Evolutionary conservation across 2,113 vertebrate genomes (phyloP).

Genomic region (Piaya cayana): DNA sequence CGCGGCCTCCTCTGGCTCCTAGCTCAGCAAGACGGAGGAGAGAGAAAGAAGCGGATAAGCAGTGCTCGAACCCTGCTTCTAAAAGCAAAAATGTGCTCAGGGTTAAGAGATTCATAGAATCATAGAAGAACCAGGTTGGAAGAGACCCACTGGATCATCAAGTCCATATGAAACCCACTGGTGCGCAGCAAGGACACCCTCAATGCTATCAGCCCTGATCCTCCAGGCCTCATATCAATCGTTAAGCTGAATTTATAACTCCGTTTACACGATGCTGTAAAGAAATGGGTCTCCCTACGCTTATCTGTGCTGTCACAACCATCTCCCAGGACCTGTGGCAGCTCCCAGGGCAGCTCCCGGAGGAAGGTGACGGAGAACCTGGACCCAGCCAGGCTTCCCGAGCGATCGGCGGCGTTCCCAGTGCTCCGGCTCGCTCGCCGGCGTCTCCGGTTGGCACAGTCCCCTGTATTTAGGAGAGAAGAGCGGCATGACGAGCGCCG

Average conservation of each 20-base stretch:
- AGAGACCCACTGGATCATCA: too few species aligned
- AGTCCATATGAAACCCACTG: background rate
- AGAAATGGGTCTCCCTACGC: background rate
- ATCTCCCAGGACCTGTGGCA: background rate
- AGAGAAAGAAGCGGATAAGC: background rate
- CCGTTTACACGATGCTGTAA: background rate
- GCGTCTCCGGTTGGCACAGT: conserved; percentile 50
- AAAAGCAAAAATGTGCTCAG: background rate
- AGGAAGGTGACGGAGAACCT: background rate
- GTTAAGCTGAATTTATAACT: background rate
- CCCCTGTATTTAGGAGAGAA: conserved; percentile 52
- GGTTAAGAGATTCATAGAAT: background rate
- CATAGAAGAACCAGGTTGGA: too few species aligned
- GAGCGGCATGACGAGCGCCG: background rate
- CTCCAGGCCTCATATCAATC: background rate
- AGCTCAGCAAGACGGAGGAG: background rate
- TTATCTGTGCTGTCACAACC: background rate
- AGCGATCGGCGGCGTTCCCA: conserved; percentile 47
- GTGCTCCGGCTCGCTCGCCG: conserved; percentile 34
- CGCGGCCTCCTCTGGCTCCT: rapidly evolving
- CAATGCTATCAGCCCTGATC: background rate
- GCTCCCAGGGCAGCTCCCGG: conserved; percentile 21
- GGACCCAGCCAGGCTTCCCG: conserved; percentile 44
- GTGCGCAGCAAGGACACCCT: background rate
- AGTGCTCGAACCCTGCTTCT: background rate